These are phyloP conservation scores for Alfaro cultratus DNA, from an alignment of 2,797 vertebrate genomes.

Conservation along the genomic window DNA sequence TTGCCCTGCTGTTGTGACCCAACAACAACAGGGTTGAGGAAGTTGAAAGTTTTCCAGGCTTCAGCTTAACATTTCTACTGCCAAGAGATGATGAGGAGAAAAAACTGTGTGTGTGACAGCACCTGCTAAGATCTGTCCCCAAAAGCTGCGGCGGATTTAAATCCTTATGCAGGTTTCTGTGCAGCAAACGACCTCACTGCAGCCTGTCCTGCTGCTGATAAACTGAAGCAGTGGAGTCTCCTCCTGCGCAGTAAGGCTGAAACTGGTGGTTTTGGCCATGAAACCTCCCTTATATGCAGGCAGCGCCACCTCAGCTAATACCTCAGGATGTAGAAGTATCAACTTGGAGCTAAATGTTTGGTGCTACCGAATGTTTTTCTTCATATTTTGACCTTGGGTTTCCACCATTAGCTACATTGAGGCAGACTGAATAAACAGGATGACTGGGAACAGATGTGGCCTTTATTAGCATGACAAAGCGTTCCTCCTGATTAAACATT, in stretches of 20 bases:
- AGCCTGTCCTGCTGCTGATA: not conserved
- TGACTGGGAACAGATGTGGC: constrained; percentile 32
- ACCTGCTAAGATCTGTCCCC: not conserved
- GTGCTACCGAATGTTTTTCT: not conserved
- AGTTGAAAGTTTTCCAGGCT: not conserved
- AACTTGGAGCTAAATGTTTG: not conserved
- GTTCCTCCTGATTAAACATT: constrained; percentile 31
- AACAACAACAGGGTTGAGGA: not conserved
- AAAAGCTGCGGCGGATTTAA: not conserved
- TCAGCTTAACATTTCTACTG: not conserved
- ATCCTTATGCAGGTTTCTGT: not conserved
- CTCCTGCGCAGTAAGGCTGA: not conserved
- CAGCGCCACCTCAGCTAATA: not conserved
- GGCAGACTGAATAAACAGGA: constrained; percentile 5
- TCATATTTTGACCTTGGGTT: not conserved
- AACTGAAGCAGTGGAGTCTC: not conserved
- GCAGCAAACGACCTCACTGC: not conserved
- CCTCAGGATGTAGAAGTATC: not conserved
- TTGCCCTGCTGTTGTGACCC: not conserved
- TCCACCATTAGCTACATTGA: not conserved
- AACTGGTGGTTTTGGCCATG: not conserved
- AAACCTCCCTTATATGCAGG: not conserved
- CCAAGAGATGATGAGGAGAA: too few relatives aligned
- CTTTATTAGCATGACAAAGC: constrained; percentile 5
- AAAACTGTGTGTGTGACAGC: not conserved